A percentile compares a stretch with the other conserved stretches of the same genome.
Conservation (phyloP, 1,140 invertebrate genomes). For the Conus betulinus region DNA sequence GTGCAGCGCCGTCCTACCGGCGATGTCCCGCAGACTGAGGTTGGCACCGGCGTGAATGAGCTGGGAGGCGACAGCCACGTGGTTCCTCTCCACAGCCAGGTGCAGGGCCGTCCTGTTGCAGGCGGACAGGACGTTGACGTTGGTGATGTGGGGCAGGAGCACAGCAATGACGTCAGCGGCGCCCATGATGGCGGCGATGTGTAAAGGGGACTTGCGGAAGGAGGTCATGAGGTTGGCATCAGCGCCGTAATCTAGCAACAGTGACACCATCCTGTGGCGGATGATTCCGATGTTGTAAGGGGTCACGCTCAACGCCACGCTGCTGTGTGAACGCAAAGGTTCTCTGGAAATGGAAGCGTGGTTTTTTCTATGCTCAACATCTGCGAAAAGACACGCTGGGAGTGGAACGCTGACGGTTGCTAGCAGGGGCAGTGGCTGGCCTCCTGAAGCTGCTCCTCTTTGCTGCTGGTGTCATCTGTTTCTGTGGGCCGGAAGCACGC, state of each 20-base stretch:
- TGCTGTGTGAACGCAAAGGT: not conserved
- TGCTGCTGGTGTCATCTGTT: not conserved
- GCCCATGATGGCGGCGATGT: constrained; percentile 79
- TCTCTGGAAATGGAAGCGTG: not conserved
- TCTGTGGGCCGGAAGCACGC: not conserved
- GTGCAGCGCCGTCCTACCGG: constrained; percentile 65
- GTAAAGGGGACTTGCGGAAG: constrained; percentile 80
- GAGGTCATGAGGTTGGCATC: constrained; percentile 90
- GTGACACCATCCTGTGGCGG: constrained; percentile 75
- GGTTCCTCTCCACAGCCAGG: constrained; percentile 57
- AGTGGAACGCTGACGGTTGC: not conserved
- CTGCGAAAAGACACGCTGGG: not conserved
- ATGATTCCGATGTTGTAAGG: not conserved
- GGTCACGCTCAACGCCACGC: not conserved
- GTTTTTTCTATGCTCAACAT: too few relatives aligned
- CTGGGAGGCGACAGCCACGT: constrained; percentile 51
- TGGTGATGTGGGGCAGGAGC: constrained; percentile 85
- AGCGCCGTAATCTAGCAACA: constrained; percentile 88
- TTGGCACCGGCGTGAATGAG: constrained; percentile 62
- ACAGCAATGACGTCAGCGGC: constrained; percentile 83
- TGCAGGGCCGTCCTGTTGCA: constrained; percentile 66
- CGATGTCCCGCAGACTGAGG: constrained; percentile 62
- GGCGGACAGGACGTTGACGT: constrained; percentile 78
- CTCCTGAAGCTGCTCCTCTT: not conserved
- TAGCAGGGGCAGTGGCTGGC: constrained; percentile 2